Conservation (phyloP, 2,113 vertebrate species). For the Syngnathus scovelli region DNA sequence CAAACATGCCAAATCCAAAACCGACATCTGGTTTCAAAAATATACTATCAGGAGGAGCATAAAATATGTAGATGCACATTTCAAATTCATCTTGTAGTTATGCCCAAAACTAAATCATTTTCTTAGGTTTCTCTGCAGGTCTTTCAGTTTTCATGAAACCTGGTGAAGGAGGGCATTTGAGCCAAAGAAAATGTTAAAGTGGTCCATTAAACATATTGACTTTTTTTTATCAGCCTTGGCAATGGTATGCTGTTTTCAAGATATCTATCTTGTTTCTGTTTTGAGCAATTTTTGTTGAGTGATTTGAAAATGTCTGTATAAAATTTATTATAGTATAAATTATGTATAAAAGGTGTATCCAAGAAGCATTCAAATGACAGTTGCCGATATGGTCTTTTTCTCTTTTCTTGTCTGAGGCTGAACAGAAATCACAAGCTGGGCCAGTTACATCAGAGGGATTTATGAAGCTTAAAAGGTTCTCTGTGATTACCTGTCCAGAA, state of each 20-base stretch:
- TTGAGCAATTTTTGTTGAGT: not conserved
- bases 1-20: too few species aligned
- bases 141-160: not conserved
- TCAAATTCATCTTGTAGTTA: too few species aligned
- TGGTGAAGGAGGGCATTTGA: not conserved
- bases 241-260: not conserved
- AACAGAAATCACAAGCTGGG: not conserved
- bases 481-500: not conserved
- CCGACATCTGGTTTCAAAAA: not conserved
- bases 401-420: not conserved
- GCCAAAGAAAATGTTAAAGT: not conserved
- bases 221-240: not conserved
- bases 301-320: not conserved
- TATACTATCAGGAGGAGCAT: too few species aligned
- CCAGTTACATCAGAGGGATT: not conserved
- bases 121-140: too few species aligned
- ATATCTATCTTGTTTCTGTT: not conserved
- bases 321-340: not conserved
- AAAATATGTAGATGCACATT: too few species aligned
- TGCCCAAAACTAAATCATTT: too few species aligned
- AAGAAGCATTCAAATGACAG: not conserved
- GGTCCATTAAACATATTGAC: not conserved
- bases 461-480: not conserved
- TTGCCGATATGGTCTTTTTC: not conserved
- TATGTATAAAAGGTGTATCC: not conserved